Base-by-base conservation (phyloP, 2,888 invertebrate genomes). In the Acanthopleura granulata region DNA sequence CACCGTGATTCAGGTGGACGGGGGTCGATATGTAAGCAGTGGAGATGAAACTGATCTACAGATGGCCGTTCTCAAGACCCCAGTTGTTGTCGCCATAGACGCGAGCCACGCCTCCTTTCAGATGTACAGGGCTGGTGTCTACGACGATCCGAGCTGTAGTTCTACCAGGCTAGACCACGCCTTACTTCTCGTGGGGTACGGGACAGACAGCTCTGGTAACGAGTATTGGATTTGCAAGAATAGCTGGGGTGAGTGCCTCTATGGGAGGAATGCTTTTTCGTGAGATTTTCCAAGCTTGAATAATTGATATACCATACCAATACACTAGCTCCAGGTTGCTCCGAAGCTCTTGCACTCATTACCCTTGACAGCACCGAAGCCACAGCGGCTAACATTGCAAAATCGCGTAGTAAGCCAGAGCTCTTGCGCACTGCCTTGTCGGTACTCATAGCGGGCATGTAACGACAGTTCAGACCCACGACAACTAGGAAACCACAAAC, bases 21-120 rank as follows among this genome's bases (percentile, higher is more conserved):
- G 71, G 18, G 40, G 49, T 9, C n/a, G n/a, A 6, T 9, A 4
- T 4, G 71, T 71, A 22, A 29, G 1, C 4, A 18, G 16, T 9
- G 71, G 72, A 25, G 50, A 50, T 12, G 51, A 73, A 27, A 25
- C 27, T 49, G 62, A 14, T 40, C 73, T 73, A 49, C 62, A 73
- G n/a, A 16, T 29, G n/a, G 73, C 62, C 4, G 62, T 62, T 30
- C 74, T 79, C 11, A 73, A 69, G 14, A 77, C 69, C 14, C 86
- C 86, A 3, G 80, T 85, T 0, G 49, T 81, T 49, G 83, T 80
- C 0, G 49, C 62, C 0, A 74, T 86, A 6, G 86, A 86, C 73
- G 85, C 85, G 0, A 76, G 81, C 40, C 84, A 81, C 22, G 12
- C 71, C 1, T 84, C 85, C 3, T 86, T 86, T 76, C 82, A 83